Evolutionary conservation across 2,797 vertebrate species (phyloP), one percentile per base, ranked within the genome.

Genomic region (Eptatretus atami): DNA sequence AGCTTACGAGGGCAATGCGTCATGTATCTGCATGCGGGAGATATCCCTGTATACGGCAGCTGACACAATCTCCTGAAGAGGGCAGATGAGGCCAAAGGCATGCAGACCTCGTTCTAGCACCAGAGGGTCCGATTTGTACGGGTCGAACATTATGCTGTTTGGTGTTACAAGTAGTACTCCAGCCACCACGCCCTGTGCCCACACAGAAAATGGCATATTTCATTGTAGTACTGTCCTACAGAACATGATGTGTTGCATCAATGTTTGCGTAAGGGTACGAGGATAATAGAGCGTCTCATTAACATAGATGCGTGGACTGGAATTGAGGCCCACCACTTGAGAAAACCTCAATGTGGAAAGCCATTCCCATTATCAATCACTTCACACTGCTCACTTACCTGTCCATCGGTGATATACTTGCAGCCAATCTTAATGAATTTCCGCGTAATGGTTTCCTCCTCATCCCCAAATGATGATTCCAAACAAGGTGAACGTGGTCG

Each of bases 121-220:
- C 73, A 99, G 73, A 6, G 92, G 87, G 74, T 99, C 88, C 0
- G 90, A 95, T 68, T 99, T 99, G 72, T 96, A 87, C 8, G 92
- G 92, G 74, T 99, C 92, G 66, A 99, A 99, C 90, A 99, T 96
- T 73, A 99, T 90, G 73, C 90, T 99, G 75, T 99, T 99, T 63
- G 92, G 92, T 1, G 92, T 99, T 68, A 99, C 86, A n/a, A 99
- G 88, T 78, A 99, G 82, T 67, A 99, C 88, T 1, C 92, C 92
- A 15, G 88, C 90, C 11, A 99, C 92, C 6, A 96, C 90, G 0
- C 92, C 92, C 92, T 96, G 72, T 12, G 65, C 67, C 69, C 31
- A 44, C 6, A 44, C 31, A 44, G 31, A 44, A 44, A 44, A 44
- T 44, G 19, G 19, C 31, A 44, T 31, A 31, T 44, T 44, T 44